Evolutionary conservation across 2,113 vertebrate genomes (phyloP), one percentile per base, ranked within the genome.

Genomic region (Penelope pileata): DNA sequence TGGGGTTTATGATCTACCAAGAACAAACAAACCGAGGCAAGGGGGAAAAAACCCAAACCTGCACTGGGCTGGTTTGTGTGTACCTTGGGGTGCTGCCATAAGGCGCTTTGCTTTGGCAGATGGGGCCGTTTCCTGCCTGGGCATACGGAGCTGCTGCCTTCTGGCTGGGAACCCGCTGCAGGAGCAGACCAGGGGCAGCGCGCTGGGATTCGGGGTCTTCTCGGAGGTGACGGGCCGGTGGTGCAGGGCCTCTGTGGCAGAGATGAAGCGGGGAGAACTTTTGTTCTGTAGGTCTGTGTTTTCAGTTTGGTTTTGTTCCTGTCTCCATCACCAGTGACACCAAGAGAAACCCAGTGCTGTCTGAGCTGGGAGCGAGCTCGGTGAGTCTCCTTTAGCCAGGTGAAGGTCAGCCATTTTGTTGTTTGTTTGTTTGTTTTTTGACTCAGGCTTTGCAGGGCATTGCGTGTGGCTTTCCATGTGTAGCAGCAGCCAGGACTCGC

Each of bases 1-100:
- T 24, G 51, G 82, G 59, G 67, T 96, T 94, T 90, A 80, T 94
- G 69, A 89, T 94, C 67, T 87, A 88, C 58, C 36, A 45, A 73
- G 94, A 73, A 0, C 68, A 91, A 95, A 88, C 76, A 86, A 93
- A 27, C 18, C 32, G 22, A 34, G 45, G 2, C 2, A 32, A 11
- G 6, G 1, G n/a, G 2, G 3, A 17, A 15, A 21, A 24, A 36
- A 21, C 3, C 16, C 30, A 21, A 40, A 26, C 54, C 47, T 83
- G 29, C 1, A 2, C 75, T 47, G 60, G 17, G 16, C 75, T 91
- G 4, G 2, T 38, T 32, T 14, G 36, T 51, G 43, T 90, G 69
- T 86, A 36, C 62, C 45, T 87, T 82, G 0, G 58, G 76, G 68
- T 3, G 0, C 45, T 74, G 87, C 81, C 78, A 8, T 42, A 16